Evolutionary conservation across 2,888 invertebrate genomes (phyloP).

Genomic region (Zhuqinia jingwanae): DNA sequence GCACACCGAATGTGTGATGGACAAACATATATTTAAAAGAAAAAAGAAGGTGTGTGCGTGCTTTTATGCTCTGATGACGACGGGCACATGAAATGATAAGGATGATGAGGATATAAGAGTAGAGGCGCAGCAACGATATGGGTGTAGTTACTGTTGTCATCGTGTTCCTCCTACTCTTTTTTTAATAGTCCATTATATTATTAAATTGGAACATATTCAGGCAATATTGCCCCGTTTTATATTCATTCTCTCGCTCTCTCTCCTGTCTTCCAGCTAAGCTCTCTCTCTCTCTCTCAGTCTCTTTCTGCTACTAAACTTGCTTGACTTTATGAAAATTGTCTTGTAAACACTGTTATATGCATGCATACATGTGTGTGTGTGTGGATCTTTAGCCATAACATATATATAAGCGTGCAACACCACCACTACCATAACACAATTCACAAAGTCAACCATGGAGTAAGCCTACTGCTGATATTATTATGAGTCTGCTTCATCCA

Average conservation of each 20-base stretch:
- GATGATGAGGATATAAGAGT: background rate
- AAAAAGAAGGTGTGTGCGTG: too few species aligned
- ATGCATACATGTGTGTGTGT: background rate
- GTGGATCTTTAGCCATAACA: background rate
- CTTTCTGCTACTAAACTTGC: background rate
- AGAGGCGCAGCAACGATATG: background rate
- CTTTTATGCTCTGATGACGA: too few species aligned
- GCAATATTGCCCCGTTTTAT: background rate
- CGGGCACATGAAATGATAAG: too few species aligned
- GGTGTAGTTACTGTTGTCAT: background rate
- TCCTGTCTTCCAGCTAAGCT: too few species aligned
- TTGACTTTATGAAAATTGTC: too few species aligned
- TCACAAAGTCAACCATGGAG: background rate
- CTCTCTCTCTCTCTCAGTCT: background rate
- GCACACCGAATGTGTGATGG: too few species aligned
- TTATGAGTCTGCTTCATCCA: constrained; percentile 47
- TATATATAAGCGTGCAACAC: background rate
- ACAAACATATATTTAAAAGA: too few species aligned
- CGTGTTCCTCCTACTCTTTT: background rate
- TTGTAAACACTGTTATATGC: too few species aligned
- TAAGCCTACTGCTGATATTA: background rate
- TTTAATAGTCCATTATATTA: constrained; percentile 24
- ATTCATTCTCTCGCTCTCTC: background rate
- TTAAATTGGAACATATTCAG: background rate
- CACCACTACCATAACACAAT: background rate